Percentiles rank a stretch among this genome's conserved stretches.
Evolutionary conservation across 2,113 vertebrate species (phyloP).

Genomic region (Datnioides undecimradiatus): DNA sequence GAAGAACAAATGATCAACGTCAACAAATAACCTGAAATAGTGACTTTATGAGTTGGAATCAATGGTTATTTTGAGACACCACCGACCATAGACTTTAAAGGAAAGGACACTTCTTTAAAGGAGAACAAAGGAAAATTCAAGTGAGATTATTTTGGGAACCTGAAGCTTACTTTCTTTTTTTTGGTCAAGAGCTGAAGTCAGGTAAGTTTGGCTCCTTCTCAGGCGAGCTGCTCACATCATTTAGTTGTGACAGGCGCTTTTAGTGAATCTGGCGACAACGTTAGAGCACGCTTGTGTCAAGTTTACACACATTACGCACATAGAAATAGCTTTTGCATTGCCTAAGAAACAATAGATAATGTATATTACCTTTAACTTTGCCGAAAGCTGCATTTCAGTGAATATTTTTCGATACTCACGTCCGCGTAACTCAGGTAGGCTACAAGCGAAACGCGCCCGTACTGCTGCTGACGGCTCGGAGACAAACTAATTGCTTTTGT

Average conservation of each 20-base stretch:
- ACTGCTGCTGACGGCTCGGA: conserved; percentile 67
- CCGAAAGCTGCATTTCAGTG: conserved; percentile 53
- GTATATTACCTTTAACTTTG: conserved; percentile 54
- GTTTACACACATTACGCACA: conserved; percentile 69
- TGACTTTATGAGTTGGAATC: conserved; percentile 95
- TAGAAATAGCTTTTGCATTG: conserved; percentile 46
- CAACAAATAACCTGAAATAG: conserved; percentile 96
- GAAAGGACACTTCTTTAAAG: conserved; percentile 79
- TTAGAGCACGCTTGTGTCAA: conserved; percentile 70
- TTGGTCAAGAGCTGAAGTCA: conserved; percentile 93
- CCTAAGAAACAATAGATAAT: conserved; percentile 4
- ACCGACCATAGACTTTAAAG: conserved; percentile 77
- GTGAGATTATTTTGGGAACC: conserved; percentile 88
- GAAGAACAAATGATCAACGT: conserved; percentile 98
- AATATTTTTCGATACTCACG: conserved; percentile 68
- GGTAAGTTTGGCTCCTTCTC: conserved; percentile 97
- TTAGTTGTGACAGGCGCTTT: conserved; percentile 88
- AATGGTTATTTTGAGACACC: conserved; percentile 82
- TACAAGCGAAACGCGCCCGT: conserved; percentile 69
- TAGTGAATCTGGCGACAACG: conserved; percentile 73
- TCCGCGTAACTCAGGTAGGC: conserved; percentile 67
- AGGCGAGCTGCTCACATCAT: conserved; percentile 81
- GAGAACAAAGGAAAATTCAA: conserved; percentile 91
- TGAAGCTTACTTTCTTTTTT: conserved; percentile 93
- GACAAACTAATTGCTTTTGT: conserved; percentile 84